Conservation (phyloP, 2,888 invertebrate species). For the Meiosimyza platycephala region DNA sequence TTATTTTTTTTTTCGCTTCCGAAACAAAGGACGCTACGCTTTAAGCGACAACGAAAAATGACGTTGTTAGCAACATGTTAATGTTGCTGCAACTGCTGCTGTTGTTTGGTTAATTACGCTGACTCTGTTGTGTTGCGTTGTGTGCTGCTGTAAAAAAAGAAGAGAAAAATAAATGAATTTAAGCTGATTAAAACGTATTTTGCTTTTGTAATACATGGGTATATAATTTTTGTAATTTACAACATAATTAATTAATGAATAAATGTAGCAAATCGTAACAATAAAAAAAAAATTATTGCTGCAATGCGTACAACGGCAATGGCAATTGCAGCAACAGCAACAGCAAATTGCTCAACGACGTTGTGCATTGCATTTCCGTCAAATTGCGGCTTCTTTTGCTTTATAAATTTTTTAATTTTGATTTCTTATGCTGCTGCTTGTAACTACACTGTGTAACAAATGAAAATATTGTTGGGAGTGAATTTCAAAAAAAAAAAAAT, state of each 20-base stretch:
- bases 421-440: neutral
- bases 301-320: constrained; percentile 3
- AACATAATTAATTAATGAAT: no score
- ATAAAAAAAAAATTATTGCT: neutral
- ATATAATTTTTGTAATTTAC: no score
- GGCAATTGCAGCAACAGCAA: neutral
- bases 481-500: no score
- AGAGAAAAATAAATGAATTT: neutral
- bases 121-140: no score
- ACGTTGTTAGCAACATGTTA: constrained; percentile 15
- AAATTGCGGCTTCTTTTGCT: neutral
- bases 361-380: constrained; percentile 24
- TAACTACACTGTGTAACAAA: no score
- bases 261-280: neutral
- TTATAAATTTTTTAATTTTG: constrained; percentile 3
- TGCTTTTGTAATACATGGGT: no score
- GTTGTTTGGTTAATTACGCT: neutral
- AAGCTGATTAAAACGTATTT: no score
- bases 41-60: neutral
- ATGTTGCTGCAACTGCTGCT: constrained; percentile 17
- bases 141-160: neutral
- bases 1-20: no score
- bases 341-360: neutral
- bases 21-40: neutral
- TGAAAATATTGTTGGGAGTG: no score